These are phyloP conservation scores for Drosophila macrospina DNA, from an alignment of 2,888 invertebrate genomes.

Conservation along the genomic window DNA sequence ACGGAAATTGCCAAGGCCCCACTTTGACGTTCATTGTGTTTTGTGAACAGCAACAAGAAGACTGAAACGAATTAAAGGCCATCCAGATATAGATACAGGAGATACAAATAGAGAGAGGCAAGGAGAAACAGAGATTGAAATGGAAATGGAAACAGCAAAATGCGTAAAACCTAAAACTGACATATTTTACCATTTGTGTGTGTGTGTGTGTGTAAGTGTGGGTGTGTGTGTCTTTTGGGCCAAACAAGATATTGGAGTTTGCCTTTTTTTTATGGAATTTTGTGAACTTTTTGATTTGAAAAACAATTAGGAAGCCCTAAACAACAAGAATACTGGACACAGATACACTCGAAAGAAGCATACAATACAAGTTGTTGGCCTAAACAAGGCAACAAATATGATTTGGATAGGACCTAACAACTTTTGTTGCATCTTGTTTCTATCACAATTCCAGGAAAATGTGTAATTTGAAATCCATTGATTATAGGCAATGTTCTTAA, in stretches of 20 bases:
- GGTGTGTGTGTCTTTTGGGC: constrained; percentile 15
- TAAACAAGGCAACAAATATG: constrained; percentile 23
- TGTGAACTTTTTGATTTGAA: constrained; percentile 56
- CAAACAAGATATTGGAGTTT: constrained; percentile 40
- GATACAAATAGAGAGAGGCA: constrained; percentile 3
- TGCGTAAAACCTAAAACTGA: constrained; percentile 57
- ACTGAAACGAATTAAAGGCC: constrained; percentile 67
- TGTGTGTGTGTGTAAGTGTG: constrained; percentile 4
- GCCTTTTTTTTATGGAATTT: constrained; percentile 50
- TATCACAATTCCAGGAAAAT: not conserved
- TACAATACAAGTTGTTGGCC: constrained; percentile 38
- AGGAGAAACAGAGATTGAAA: not conserved
- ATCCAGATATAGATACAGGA: constrained; percentile 37
- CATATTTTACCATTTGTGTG: constrained; percentile 49
- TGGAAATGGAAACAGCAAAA: constrained; percentile 35
- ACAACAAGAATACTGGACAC: constrained; percentile 32
- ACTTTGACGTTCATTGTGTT: constrained; percentile 59
- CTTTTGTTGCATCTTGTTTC: not conserved
- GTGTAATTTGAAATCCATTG: constrained; percentile 14
- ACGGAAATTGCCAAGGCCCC: constrained; percentile 76
- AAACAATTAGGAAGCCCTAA: constrained; percentile 54
- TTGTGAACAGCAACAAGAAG: constrained; percentile 49
- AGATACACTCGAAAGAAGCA: constrained; percentile 17
- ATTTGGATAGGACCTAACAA: constrained; percentile 1
- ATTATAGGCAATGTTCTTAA: constrained; percentile 7